A percentile compares a stretch with the other conserved stretches of the same genome.
phyloP scores from a whole-genome alignment of 2,113 vertebrate species.

The Vidua chalybeata region DNA sequence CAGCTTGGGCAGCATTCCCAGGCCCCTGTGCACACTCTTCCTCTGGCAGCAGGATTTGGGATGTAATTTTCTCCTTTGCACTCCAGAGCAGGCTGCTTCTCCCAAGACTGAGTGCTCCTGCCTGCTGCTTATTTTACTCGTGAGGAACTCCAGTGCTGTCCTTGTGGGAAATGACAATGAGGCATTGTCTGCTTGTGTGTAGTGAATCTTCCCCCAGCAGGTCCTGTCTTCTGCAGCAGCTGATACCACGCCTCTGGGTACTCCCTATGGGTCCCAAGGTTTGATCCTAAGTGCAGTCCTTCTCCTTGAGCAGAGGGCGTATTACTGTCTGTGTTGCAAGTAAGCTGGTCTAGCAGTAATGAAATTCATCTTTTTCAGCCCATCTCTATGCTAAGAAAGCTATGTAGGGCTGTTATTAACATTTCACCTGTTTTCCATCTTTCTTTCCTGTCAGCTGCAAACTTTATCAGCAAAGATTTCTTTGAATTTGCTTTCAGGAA shows the following conservation, averaged over 20 bases:
- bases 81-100: not conserved
- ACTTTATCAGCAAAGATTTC: not conserved
- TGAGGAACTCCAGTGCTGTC: not conserved
- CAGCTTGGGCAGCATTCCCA: accelerated
- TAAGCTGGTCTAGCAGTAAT: not conserved
- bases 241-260: not conserved
- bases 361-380: not conserved
- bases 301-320: not conserved
- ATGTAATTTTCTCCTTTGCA: not conserved
- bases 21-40: not conserved
- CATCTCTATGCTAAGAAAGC: not conserved
- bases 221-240: not conserved
- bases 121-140: not conserved
- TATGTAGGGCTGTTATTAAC: not conserved
- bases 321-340: not conserved
- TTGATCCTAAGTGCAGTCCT: not conserved
- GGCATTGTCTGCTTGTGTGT: not conserved
- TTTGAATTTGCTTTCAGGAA: not conserved
- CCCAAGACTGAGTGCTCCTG: not conserved
- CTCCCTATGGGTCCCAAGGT: not conserved
- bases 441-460: not conserved
- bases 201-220: not conserved
- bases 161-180: not conserved
- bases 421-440: not conserved
- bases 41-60: not conserved